phyloP scores from a whole-genome alignment of 2,113 vertebrate genomes.

The Cottus gobio region DNA sequence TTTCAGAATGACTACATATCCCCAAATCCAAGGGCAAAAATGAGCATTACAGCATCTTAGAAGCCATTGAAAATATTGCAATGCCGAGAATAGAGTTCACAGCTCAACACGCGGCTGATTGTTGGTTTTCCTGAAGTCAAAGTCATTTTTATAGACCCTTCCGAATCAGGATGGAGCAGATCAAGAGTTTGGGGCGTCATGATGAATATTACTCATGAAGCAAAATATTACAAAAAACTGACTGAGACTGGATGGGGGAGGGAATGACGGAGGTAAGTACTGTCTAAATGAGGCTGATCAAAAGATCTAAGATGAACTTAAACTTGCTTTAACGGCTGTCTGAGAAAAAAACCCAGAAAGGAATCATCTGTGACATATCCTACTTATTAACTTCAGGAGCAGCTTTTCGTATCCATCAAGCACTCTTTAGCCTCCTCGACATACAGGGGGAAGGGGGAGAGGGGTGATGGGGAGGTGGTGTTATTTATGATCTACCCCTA shows the following conservation, averaged over 20 bases:
- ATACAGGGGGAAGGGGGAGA: constrained; percentile 6
- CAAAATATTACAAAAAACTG: not conserved
- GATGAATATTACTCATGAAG: constrained; percentile 19
- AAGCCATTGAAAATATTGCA: constrained; percentile 24
- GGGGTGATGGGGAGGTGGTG: constrained; percentile 16
- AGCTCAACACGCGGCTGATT: not conserved
- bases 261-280: not conserved
- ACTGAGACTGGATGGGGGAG: not conserved
- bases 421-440: not conserved
- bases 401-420: not conserved
- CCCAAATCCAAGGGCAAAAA: constrained; percentile 47
- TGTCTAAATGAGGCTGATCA: constrained; percentile 1
- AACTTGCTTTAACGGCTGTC: constrained; percentile 5
- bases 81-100: constrained; percentile 46
- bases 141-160: constrained; percentile 47
- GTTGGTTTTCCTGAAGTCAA: constrained; percentile 44
- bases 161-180: constrained; percentile 14
- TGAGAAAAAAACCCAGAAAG: not conserved
- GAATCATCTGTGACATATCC: constrained; percentile 24
- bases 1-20: constrained; percentile 72
- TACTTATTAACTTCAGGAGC: constrained; percentile 17
- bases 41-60: constrained; percentile 64
- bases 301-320: not conserved
- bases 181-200: constrained; percentile 39
- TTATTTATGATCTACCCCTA: constrained; percentile 51